Evolutionary conservation across 2,888 invertebrate species (phyloP).

Genomic region (Terebella lapidaria): DNA sequence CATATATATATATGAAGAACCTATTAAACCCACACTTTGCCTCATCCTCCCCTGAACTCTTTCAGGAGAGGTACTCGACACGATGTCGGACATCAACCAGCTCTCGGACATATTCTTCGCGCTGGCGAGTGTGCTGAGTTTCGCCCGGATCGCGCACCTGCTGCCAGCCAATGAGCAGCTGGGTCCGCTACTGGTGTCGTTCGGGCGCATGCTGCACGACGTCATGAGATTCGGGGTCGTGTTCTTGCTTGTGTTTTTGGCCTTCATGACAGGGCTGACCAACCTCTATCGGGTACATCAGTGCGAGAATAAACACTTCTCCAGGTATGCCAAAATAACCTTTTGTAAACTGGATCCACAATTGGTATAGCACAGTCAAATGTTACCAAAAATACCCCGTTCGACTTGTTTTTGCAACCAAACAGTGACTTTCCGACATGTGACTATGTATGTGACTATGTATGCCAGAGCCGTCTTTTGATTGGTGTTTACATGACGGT

Average conservation of each 20-base stretch:
- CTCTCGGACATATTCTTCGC: constrained; percentile 40
- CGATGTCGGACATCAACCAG: constrained; percentile 33
- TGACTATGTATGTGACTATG: no score
- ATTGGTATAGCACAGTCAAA: no score
- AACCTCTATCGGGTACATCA: constrained; percentile 36
- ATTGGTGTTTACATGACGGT: no score
- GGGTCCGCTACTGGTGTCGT: constrained; percentile 42
- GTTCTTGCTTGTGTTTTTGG: constrained; percentile 39
- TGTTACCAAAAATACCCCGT: no score
- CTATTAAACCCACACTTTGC: no score
- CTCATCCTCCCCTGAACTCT: no score
- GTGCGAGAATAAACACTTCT: constrained; percentile 32
- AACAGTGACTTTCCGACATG: no score
- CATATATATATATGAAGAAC: no score
- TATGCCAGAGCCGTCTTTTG: no score
- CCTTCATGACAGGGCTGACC: constrained; percentile 42
- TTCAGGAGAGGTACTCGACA: constrained; percentile 15
- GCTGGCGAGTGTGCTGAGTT: constrained; percentile 36
- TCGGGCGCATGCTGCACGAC: constrained; percentile 39
- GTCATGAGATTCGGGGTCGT: constrained; percentile 36
- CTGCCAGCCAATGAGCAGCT: constrained; percentile 45
- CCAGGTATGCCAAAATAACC: constrained; percentile 23
- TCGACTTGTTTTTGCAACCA: no score
- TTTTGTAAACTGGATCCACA: background rate
- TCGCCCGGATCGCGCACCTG: constrained; percentile 39